Percentiles rank a stretch among this genome's conserved stretches.
phyloP scores from a whole-genome alignment of 1,140 invertebrate species.

The Chionoecetes opilio region DNA sequence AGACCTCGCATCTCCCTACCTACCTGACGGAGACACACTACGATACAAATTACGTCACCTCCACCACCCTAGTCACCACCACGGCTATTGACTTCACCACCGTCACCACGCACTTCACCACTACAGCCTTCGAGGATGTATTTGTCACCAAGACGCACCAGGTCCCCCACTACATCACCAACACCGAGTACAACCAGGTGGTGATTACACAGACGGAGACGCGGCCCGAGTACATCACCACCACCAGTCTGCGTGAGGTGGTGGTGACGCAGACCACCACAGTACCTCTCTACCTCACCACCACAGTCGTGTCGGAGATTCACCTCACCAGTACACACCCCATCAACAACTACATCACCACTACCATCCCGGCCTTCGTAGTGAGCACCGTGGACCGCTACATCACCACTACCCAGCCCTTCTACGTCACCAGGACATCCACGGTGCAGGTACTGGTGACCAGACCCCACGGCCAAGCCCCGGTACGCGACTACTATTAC shows the following conservation, averaged over 20 bases:
- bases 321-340: slow-evolving; percentile 64
- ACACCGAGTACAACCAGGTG: slow-evolving; percentile 54
- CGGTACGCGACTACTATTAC: not conserved
- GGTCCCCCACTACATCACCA: slow-evolving; percentile 65
- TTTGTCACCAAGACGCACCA: slow-evolving; percentile 66
- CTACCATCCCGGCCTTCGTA: slow-evolving; percentile 55
- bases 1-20: slow-evolving; percentile 63
- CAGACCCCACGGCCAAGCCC: not conserved
- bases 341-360: slow-evolving; percentile 71
- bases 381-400: slow-evolving; percentile 65
- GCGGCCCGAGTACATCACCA: slow-evolving; percentile 67
- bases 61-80: slow-evolving; percentile 52
- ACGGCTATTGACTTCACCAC: slow-evolving; percentile 59
- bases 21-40: slow-evolving; percentile 67
- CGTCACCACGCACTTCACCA: slow-evolving; percentile 53
- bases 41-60: slow-evolving; percentile 64
- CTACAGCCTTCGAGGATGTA: slow-evolving; percentile 59
- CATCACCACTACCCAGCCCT: slow-evolving; percentile 57
- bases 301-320: slow-evolving; percentile 61
- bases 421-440: slow-evolving; percentile 59
- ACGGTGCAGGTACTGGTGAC: slow-evolving; percentile 57
- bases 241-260: slow-evolving; percentile 55
- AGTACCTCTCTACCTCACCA: slow-evolving; percentile 69
- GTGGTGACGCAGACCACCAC: slow-evolving; percentile 72
- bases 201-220: slow-evolving; percentile 71